A percentile compares a stretch with the other conserved stretches of the same genome.
phyloP scores from a whole-genome alignment of 2,888 invertebrate genomes.

The Zonitis immaculata region DNA sequence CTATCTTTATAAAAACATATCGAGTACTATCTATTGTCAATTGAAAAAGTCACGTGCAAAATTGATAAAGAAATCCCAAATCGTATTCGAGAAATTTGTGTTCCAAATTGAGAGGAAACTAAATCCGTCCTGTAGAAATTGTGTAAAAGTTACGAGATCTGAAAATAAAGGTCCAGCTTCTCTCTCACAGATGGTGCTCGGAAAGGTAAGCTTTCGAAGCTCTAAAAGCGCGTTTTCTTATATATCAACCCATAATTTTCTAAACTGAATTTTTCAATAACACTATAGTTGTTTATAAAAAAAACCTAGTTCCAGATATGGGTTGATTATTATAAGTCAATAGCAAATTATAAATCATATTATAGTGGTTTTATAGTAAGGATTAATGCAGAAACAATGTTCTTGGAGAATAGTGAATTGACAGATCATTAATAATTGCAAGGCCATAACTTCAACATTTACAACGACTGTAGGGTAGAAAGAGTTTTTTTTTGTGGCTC shows the following conservation, averaged over 20 bases:
- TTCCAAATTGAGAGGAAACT: background rate
- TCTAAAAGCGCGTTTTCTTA: background rate
- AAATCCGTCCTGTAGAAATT: background rate
- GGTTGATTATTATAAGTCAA: conserved; percentile 20
- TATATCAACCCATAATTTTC: background rate
- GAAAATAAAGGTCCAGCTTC: background rate
- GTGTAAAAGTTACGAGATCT: background rate
- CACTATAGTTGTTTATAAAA: background rate
- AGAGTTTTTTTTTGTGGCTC: conserved; percentile 9
- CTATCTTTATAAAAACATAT: background rate
- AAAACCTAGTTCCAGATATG: conserved; percentile 1
- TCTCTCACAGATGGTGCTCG: background rate
- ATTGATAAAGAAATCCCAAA: background rate
- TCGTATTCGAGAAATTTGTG: background rate
- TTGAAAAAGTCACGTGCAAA: background rate
- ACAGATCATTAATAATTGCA: conserved; percentile 40
- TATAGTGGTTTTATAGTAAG: conserved; percentile 35
- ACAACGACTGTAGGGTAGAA: conserved; percentile 14
- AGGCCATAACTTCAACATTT: conserved; percentile 22
- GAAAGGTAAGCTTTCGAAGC: background rate
- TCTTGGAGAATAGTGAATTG: conserved; percentile 34
- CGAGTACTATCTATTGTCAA: background rate
- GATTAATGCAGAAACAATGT: conserved; percentile 44
- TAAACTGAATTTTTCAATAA: background rate
- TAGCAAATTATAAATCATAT: conserved; percentile 40